A percentile compares a stretch with the other conserved stretches of the same genome.
Evolutionary conservation across 2,113 vertebrate genomes (phyloP).

Genomic region (Syngnathus floridae): DNA sequence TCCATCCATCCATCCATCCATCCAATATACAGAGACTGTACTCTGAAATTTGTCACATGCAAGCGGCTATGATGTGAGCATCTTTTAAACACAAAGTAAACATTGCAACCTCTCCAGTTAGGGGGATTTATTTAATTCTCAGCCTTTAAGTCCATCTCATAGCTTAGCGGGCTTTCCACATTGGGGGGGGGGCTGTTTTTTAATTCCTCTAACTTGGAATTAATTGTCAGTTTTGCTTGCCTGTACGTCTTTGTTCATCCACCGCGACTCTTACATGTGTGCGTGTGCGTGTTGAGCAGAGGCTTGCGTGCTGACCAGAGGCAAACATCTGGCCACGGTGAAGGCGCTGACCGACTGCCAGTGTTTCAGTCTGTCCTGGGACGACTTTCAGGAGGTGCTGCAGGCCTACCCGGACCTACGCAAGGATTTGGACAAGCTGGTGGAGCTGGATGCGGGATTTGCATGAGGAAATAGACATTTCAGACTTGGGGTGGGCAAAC

Average conservation of each 20-base stretch:
- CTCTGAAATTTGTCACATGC: background rate
- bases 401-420: constrained; percentile 52
- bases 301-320: constrained; percentile 60
- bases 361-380: constrained; percentile 63
- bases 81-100: constrained; percentile 7
- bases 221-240: constrained; percentile 51
- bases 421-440: constrained; percentile 52
- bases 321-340: constrained; percentile 56
- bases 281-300: constrained; percentile 36
- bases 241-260: constrained; percentile 40
- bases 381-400: constrained; percentile 49
- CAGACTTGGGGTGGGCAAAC: background rate
- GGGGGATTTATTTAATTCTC: constrained; percentile 40
- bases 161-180: background rate
- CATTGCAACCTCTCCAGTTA: constrained; percentile 17
- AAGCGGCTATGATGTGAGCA: background rate
- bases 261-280: constrained; percentile 8
- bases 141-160: constrained; percentile 20
- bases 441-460: constrained; percentile 33
- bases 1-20: no score
- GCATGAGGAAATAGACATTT: constrained; percentile 23
- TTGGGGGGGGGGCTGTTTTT: constrained; percentile 30
- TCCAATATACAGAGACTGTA: background rate
- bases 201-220: constrained; percentile 50
- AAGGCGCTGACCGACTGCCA: constrained; percentile 54